These are phyloP conservation scores for Calliphora vomitoria DNA, from an alignment of 2,888 invertebrate species.

Conservation along the genomic window DNA sequence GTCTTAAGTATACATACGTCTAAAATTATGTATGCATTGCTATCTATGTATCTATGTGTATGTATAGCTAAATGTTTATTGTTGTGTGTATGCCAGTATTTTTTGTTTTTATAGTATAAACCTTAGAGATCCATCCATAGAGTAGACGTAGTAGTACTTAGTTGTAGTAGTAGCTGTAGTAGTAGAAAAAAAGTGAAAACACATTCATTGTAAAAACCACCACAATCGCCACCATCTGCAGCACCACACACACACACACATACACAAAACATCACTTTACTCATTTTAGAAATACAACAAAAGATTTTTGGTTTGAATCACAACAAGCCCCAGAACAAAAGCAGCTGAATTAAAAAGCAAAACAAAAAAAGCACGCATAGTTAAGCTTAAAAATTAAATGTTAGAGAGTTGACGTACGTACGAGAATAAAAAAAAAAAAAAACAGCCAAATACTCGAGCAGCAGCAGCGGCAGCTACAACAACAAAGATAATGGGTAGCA, in stretches of 20 bases:
- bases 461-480: not conserved
- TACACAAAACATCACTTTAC: constrained; percentile 3
- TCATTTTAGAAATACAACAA: not conserved
- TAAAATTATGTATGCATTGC: not conserved
- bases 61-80: not conserved
- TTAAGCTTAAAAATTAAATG: constrained; percentile 21
- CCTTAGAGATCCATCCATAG: constrained; percentile 39
- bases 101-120: not conserved
- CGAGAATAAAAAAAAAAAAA: not conserved
- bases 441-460: not conserved
- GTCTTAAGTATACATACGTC: constrained; percentile 73
- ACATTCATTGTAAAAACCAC: constrained; percentile 26
- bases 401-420: constrained; percentile 34
- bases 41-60: constrained; percentile 47
- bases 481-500: not conserved
- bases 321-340: constrained; percentile 3
- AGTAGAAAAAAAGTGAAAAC: constrained; percentile 30
- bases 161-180: constrained; percentile 10
- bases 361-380: constrained; percentile 40
- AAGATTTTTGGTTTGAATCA: not conserved
- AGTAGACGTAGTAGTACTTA: constrained; percentile 30
- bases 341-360: constrained; percentile 1
- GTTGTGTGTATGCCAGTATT: not conserved
- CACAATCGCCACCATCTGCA: constrained; percentile 8
- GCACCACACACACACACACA: not conserved